phyloP scores from a whole-genome alignment of 2,888 invertebrate genomes.

The Aleiodes leptofemur region DNA sequence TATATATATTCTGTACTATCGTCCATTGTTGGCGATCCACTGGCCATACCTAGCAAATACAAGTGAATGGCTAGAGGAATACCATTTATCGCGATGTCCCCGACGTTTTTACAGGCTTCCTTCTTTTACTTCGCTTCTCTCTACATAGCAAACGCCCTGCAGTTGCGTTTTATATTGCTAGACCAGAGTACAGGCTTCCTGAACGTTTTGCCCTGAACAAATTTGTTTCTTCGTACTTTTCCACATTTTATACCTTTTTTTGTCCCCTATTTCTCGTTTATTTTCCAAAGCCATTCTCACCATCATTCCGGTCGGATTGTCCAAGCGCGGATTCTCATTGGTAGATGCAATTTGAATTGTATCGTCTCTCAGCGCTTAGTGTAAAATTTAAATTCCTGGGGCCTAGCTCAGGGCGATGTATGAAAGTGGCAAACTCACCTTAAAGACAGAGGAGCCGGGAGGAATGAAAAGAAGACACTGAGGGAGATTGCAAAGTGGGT shows the following conservation, averaged over 20 bases:
- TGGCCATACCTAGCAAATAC: conserved; percentile 16
- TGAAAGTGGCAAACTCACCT: conserved; percentile 30
- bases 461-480: conserved; percentile 15
- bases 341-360: conserved; percentile 21
- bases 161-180: conserved; percentile 40
- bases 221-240: conserved; percentile 26
- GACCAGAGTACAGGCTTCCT: conserved; percentile 34
- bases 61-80: conserved; percentile 45
- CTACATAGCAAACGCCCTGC: conserved; percentile 30
- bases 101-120: conserved; percentile 43
- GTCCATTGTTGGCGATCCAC: conserved; percentile 6
- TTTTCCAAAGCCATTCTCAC: conserved; percentile 7
- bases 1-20: conserved; percentile 9
- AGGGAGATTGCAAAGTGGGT: conserved; percentile 42
- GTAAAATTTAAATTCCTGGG: conserved; percentile 39
- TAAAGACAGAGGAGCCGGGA: neutral
- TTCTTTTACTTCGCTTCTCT: conserved; percentile 23
- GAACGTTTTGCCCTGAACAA: conserved; percentile 29
- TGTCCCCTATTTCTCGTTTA: conserved; percentile 18
- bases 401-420: conserved; percentile 27
- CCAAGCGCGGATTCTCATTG: conserved; percentile 6
- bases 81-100: conserved; percentile 45
- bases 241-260: conserved; percentile 13
- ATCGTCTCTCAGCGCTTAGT: conserved; percentile 4
- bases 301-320: conserved; percentile 20